These are phyloP conservation scores for Ditylenchus weischeri DNA, from an alignment of 2,888 invertebrate genomes.

Conservation along the genomic window DNA sequence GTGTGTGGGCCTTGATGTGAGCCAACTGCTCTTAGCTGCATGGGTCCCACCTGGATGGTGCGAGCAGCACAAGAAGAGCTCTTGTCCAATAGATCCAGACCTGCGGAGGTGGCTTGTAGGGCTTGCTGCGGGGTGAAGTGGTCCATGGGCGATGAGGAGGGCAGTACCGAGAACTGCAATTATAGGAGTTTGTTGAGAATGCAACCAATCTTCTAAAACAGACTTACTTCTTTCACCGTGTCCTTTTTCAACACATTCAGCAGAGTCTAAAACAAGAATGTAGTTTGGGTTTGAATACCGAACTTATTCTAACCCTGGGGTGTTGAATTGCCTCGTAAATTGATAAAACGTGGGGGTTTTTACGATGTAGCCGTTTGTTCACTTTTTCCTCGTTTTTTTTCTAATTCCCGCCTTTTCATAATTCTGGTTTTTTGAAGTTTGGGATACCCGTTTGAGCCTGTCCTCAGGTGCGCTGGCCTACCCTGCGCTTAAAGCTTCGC, in stretches of 20 bases:
- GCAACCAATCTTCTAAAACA: no score
- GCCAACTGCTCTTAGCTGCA: conserved; percentile 38
- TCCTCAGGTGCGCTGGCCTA: no score
- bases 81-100: conserved; percentile 32
- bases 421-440: no score
- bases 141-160: conserved; percentile 52
- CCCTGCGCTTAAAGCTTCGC: no score
- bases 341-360: neutral
- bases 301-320: no score
- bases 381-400: no score
- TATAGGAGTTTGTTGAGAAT: no score
- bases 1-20: conserved; percentile 48
- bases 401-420: no score
- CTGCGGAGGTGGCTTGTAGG: conserved; percentile 34
- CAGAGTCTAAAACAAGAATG: conserved; percentile 38
- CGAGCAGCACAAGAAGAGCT: conserved; percentile 26
- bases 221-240: conserved; percentile 40
- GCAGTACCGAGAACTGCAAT: conserved; percentile 42
- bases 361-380: no score
- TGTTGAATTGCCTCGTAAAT: no score
- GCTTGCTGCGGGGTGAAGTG: conserved; percentile 53
- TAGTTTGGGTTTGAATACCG: no score
- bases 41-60: conserved; percentile 20
- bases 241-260: conserved; percentile 47
- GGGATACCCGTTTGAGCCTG: no score